These are phyloP conservation scores for Amblyopsis hoosieri DNA, from an alignment of 2,797 vertebrate species.

Conservation along the genomic window DNA sequence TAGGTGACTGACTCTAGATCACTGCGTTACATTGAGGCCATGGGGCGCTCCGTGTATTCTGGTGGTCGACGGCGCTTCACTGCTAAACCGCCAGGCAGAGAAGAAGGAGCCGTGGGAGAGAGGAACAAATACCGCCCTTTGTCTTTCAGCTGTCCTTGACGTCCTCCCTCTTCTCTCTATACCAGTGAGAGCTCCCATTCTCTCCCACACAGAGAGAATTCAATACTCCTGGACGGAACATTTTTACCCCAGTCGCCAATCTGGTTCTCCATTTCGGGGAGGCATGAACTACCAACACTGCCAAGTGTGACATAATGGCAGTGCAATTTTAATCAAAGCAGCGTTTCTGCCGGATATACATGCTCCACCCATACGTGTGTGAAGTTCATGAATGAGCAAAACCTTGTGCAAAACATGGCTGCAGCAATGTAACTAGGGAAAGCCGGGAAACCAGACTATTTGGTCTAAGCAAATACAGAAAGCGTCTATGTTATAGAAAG, in stretches of 20 bases:
- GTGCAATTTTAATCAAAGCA: slow-evolving; percentile 82
- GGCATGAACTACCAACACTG: slow-evolving; percentile 46
- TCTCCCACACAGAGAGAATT: slow-evolving; percentile 47
- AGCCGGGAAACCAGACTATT: slow-evolving; percentile 5
- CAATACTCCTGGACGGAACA: slow-evolving; percentile 38
- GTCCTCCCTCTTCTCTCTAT: slow-evolving; percentile 43
- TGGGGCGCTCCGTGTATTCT: slow-evolving; percentile 36
- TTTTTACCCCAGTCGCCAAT: slow-evolving; percentile 26
- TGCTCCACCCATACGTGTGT: slow-evolving; percentile 55
- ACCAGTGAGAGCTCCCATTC: slow-evolving; percentile 41
- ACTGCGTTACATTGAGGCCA: slow-evolving; percentile 14
- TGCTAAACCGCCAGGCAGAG: slow-evolving; percentile 14
- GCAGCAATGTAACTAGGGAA: slow-evolving; percentile 1
- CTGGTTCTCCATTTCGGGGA: slow-evolving; percentile 52
- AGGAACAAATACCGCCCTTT: slow-evolving; percentile 62
- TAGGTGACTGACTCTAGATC: slow-evolving; percentile 43
- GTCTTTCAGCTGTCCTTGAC: slow-evolving; percentile 63
- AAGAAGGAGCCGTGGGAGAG: slow-evolving; percentile 47
- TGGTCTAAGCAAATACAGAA: slow-evolving; percentile 8
- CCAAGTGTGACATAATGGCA: slow-evolving; percentile 78
- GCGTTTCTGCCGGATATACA: slow-evolving; percentile 58
- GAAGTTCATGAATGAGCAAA: slow-evolving; percentile 37
- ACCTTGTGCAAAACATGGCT: slow-evolving; percentile 22
- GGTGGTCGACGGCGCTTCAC: slow-evolving; percentile 5
- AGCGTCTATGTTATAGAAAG: slow-evolving; percentile 6